A percentile compares a stretch with the other conserved stretches of the same genome.
Evolutionary conservation across 1,140 invertebrate genomes (phyloP).

Genomic region (Procambarus virginalis): DNA sequence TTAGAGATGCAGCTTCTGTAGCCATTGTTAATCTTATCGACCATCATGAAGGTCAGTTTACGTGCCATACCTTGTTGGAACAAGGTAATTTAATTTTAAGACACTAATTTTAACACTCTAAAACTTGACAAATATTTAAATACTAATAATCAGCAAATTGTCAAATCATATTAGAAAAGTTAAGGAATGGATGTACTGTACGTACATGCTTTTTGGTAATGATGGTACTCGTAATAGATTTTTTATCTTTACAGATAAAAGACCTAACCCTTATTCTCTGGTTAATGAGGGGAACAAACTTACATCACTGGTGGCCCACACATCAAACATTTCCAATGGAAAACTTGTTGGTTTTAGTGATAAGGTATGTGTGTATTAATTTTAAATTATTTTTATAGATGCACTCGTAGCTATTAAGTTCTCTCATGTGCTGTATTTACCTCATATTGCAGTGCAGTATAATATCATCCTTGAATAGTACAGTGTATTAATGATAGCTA

Average conservation of each 20-base stretch:
- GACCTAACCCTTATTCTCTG: constrained; percentile 30
- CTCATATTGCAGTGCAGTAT: background rate
- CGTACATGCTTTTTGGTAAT: too few relatives aligned
- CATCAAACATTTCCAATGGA: constrained; percentile 53
- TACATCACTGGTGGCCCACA: constrained; percentile 15
- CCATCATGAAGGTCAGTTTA: too few relatives aligned
- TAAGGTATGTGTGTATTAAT: constrained; percentile 27
- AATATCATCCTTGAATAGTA: background rate
- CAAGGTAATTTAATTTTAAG: too few relatives aligned
- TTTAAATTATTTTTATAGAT: background rate
- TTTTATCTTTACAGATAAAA: constrained; percentile 23
- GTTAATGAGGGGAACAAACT: constrained; percentile 20
- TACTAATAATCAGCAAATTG: too few relatives aligned
- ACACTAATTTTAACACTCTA: too few relatives aligned
- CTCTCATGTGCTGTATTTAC: too few relatives aligned
- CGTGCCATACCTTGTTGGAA: too few relatives aligned
- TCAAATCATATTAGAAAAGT: too few relatives aligned
- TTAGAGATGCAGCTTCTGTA: too few relatives aligned
- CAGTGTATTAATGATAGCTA: background rate
- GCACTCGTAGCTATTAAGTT: background rate
- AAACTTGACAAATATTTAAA: too few relatives aligned
- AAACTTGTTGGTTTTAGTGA: constrained; percentile 55
- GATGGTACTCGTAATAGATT: background rate
- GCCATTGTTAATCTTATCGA: too few relatives aligned
- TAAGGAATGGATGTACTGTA: too few relatives aligned